A percentile compares a stretch with the other conserved stretches of the same genome.
Evolutionary conservation across 2,113 vertebrate species (phyloP).

Genomic region (Bos javanicus): DNA sequence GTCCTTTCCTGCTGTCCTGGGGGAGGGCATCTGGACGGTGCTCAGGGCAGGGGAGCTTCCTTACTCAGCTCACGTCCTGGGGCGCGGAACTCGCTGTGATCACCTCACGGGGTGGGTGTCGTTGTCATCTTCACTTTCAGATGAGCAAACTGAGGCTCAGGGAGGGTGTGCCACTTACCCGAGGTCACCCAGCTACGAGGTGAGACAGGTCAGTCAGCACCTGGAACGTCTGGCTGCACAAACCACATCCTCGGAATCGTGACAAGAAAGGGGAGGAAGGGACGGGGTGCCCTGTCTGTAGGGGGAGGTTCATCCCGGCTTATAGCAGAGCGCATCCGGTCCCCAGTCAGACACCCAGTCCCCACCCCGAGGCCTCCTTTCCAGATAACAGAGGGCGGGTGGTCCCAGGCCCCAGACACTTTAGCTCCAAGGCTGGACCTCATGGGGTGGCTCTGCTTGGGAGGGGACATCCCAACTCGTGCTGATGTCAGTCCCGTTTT

Average conservation of each 20-base stretch:
- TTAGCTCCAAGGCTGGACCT: neutral
- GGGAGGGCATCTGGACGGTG: neutral
- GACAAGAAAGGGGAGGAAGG: neutral
- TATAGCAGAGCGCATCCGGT: neutral
- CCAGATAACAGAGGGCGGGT: neutral
- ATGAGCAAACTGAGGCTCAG: neutral
- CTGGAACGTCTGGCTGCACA: neutral
- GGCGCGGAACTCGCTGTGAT: rapidly evolving
- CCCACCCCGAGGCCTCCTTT: neutral
- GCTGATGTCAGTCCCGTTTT: rapidly evolving
- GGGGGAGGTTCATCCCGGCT: rapidly evolving
- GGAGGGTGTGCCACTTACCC: neutral
- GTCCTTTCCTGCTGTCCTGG: neutral
- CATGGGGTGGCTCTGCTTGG: no score
- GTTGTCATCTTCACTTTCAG: neutral
- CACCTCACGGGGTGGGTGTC: neutral
- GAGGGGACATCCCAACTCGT: rapidly evolving
- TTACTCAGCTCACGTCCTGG: neutral
- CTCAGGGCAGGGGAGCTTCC: neutral
- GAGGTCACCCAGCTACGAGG: neutral
- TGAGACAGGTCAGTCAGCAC: neutral
- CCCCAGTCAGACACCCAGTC: neutral
- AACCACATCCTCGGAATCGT: neutral
- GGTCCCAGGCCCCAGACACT: neutral
- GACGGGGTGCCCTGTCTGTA: rapidly evolving